Conservation (phyloP, 2,888 invertebrate species). For the Diploptera punctata region DNA sequence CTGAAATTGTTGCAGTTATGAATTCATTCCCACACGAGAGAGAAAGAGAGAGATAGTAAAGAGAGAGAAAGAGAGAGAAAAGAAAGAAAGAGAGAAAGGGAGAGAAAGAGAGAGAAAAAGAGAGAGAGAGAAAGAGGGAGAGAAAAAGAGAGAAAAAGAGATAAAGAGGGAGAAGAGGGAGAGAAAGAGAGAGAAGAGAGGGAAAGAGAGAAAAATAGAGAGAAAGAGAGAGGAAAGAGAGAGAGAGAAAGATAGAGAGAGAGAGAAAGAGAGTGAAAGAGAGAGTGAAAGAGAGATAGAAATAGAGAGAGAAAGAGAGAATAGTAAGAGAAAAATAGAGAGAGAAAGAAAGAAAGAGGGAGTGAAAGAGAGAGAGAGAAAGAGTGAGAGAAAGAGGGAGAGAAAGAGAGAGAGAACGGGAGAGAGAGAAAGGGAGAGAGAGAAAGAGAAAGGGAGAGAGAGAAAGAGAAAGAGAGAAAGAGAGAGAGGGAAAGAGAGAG, state of each 20-base stretch:
- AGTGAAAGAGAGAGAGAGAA: too few relatives aligned
- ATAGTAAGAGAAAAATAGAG: too few relatives aligned
- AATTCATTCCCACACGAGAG: background rate
- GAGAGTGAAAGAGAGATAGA: too few relatives aligned
- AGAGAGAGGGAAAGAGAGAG: background rate
- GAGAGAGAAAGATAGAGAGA: background rate
- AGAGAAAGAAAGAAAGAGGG: too few relatives aligned
- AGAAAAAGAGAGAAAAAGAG: background rate
- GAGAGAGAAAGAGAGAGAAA: background rate
- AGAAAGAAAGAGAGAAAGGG: background rate
- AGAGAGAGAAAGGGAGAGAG: too few relatives aligned
- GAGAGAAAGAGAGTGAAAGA: background rate
- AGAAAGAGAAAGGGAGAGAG: background rate
- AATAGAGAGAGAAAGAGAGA: too few relatives aligned
- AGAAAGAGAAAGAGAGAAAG: background rate
- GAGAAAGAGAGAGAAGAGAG: too few relatives aligned
- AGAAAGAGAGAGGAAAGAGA: background rate
- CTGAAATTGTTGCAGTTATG: too few relatives aligned
- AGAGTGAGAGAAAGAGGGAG: too few relatives aligned
- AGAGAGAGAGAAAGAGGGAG: background rate
- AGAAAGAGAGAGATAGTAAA: too few relatives aligned
- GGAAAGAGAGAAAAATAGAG: background rate
- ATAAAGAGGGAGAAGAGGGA: background rate
- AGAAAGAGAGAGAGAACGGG: too few relatives aligned
- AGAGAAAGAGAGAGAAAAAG: background rate